Evolutionary conservation across 92 coral and sea anemone species (phyloP), one percentile per base, ranked within the genome.

Genomic region (Chrysogorgia sp.): DNA sequence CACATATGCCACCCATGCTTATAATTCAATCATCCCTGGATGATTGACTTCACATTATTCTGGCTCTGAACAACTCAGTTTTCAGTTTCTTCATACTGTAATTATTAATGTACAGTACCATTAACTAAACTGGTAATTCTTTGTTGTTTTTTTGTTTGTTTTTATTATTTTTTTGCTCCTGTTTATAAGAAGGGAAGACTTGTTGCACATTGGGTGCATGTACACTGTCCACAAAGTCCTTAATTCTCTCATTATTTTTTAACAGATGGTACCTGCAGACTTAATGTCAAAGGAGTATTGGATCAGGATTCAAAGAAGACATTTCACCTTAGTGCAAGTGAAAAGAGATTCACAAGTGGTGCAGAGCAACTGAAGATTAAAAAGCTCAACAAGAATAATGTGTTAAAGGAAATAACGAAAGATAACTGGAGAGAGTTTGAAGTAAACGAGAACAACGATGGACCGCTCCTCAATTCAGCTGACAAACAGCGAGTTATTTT

Each of bases 211-310:
- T 0, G 21, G 56, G 56, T 48, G 56, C 19, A 48, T 1, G 6
- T 14, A 1, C 15, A 22, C 0, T 48, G 15, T 22, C 1, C 56
- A 48, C n/a, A 22, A 37, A 37, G 12, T 4, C 43, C 43, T 4
- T 37, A 37, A 37, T 37, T 4, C 6, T 37, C 12, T 37, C 43
- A 14, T 23, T 56, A 22, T 17, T 5, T 56, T 34, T 8, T 34
- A 23, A 82, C 87, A 75, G 96, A 93, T 8, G 99, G 97, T 17
- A 97, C 99, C 20, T n/a, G n/a, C n/a, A 92, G 97, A 3, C 85
- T 96, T 21, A 76, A 83, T n/a, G 88, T 79, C 14, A 83, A 72
- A 66, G 75, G 86, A 57, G 91, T 87, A 22, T 83, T 88, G 55
- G 92, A 89, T 45, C 81, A 86, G 20, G 84, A 91, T 41, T 91